Percentiles rank a stretch among this genome's conserved stretches.
phyloP scores from a whole-genome alignment of 1,140 invertebrate species.

The Coelopa frigida region DNA sequence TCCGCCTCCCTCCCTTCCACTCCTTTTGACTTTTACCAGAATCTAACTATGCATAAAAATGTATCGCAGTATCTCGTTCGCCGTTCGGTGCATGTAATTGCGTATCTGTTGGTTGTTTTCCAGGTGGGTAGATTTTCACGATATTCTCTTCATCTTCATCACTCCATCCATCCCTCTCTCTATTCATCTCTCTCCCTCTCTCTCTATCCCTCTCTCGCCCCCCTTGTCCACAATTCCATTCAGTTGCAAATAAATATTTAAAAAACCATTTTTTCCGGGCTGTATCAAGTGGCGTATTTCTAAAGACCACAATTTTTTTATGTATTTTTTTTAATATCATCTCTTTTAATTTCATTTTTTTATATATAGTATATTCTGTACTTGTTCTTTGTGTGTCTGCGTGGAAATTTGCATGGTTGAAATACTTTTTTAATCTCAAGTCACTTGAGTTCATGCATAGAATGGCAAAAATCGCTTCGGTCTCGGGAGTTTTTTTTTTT shows the following conservation, averaged over 20 bases:
- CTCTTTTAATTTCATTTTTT: slow-evolving; percentile 3
- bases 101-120: slow-evolving; percentile 38
- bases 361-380: slow-evolving; percentile 11
- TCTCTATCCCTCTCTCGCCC: neutral
- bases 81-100: neutral
- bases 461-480: neutral
- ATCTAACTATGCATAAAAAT: slow-evolving; percentile 42
- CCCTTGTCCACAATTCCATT: too few species aligned
- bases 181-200: neutral
- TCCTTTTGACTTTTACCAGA: neutral
- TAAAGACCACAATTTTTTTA: neutral
- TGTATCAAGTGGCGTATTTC: slow-evolving; percentile 3
- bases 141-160: slow-evolving; percentile 8
- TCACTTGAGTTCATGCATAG: slow-evolving; percentile 1
- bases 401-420: slow-evolving; percentile 13
- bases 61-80: slow-evolving; percentile 13
- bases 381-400: slow-evolving; percentile 10
- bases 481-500: slow-evolving; percentile 7
- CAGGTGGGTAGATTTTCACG: slow-evolving; percentile 33
- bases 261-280: slow-evolving; percentile 8
- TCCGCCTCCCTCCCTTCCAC: neutral
- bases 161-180: neutral
- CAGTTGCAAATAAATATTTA: too few species aligned
- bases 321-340: slow-evolving; percentile 1
- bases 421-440: slow-evolving; percentile 19